A percentile compares a stretch with the other conserved stretches of the same genome.
Evolutionary conservation across 2,113 vertebrate species (phyloP).

Genomic region (Oceanites oceanicus): DNA sequence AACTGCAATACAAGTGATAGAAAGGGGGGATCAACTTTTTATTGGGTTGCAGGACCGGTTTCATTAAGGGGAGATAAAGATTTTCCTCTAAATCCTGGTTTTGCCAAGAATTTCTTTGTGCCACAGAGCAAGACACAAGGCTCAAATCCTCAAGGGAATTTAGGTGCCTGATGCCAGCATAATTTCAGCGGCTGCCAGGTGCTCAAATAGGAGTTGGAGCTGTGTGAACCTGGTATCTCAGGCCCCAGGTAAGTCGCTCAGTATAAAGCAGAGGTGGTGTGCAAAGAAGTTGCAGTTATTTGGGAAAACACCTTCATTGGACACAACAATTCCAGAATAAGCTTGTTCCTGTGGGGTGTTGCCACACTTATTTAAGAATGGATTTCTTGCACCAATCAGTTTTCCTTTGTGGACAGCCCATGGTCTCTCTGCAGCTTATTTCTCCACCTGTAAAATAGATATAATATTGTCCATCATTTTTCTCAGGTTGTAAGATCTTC

Average conservation of each 20-base stretch:
- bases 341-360: background rate
- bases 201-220: background rate
- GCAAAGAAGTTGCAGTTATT: background rate
- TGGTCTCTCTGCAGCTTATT: background rate
- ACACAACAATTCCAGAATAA: background rate
- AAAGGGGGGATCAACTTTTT: conserved; percentile 10
- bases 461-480: background rate
- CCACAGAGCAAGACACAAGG: background rate
- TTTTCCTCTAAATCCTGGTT: background rate
- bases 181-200: background rate
- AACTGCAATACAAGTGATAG: background rate
- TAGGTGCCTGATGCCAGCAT: background rate
- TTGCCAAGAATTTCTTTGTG: conserved; percentile 1
- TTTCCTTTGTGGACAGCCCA: background rate
- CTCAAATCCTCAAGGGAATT: background rate
- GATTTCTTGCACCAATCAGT: background rate
- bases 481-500: background rate
- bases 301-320: background rate
- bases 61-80: conserved; percentile 43
- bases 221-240: background rate
- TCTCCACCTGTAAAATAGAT: background rate
- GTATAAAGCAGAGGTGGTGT: background rate
- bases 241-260: background rate
- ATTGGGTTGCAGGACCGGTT: background rate
- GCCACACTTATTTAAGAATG: background rate